phyloP scores from a whole-genome alignment of 2,113 vertebrate genomes.

The Cochlearius cochlearius region DNA sequence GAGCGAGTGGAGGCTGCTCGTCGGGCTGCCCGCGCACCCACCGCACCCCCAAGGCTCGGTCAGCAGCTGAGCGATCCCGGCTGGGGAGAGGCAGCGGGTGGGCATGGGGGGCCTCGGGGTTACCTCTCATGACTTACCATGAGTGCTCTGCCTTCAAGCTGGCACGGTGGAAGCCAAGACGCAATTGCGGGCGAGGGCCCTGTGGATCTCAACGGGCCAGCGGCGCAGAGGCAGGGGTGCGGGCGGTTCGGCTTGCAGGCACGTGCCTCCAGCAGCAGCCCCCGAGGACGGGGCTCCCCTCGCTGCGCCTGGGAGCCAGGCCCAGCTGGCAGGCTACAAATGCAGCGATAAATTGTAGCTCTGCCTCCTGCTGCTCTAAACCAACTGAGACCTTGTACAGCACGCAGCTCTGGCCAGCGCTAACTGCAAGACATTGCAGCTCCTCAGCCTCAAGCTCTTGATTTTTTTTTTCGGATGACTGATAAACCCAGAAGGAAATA shows the following conservation, averaged over 20 bases:
- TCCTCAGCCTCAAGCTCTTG: neutral
- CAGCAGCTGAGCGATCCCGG: neutral
- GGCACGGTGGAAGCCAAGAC: neutral
- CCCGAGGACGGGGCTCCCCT: neutral
- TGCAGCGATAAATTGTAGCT: neutral
- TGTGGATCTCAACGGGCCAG: neutral
- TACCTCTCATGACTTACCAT: neutral
- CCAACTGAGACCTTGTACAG: neutral
- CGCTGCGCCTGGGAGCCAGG: no score
- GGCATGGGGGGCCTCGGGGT: neutral
- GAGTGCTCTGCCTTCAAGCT: neutral
- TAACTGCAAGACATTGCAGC: neutral
- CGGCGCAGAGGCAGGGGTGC: neutral
- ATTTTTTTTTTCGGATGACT: neutral
- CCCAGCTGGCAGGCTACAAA: neutral
- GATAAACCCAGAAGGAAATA: neutral
- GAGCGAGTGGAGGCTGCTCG: rapidly evolving
- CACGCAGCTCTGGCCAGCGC: neutral
- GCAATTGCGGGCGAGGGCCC: rapidly evolving
- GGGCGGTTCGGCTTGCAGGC: neutral
- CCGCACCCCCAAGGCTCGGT: rapidly evolving
- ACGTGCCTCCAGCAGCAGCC: neutral
- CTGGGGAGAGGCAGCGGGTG: neutral
- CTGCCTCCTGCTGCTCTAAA: neutral
- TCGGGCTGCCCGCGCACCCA: neutral